Percentiles rank a stretch among this genome's conserved stretches.
phyloP scores from a whole-genome alignment of 2,113 vertebrate genomes.

The Cochlearius cochlearius region DNA sequence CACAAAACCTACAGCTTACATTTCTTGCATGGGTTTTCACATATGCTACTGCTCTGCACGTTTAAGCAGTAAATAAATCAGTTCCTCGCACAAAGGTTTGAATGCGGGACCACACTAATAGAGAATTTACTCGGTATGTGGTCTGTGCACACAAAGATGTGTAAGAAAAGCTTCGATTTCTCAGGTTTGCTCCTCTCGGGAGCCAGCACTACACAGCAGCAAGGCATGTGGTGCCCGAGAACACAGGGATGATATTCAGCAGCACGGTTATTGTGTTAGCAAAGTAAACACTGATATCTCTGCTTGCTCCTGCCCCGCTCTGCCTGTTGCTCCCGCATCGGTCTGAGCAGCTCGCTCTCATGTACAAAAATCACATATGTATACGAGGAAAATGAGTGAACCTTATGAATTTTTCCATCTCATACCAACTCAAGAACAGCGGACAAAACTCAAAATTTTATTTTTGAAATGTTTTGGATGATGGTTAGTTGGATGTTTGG shows the following conservation, averaged over 20 bases:
- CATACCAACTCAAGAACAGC: neutral
- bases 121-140: neutral
- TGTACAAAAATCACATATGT: neutral
- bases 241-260: neutral
- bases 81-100: neutral
- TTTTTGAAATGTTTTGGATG: neutral
- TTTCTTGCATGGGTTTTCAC: neutral
- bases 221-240: fast-evolving
- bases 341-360: neutral
- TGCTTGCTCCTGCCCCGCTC: neutral
- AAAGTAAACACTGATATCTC: neutral
- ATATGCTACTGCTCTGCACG: neutral
- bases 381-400: fast-evolving
- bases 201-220: neutral
- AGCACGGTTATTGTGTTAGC: neutral
- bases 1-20: neutral
- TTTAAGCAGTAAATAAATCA: conserved; percentile 1
- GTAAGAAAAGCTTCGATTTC: neutral
- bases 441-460: neutral
- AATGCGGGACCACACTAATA: neutral
- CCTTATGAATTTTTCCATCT: neutral
- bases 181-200: neutral
- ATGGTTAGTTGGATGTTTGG: neutral
- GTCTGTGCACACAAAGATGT: neutral
- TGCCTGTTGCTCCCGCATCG: neutral